Conservation (phyloP, 2,888 invertebrate genomes). For the Drosophila prostipennis region DNA sequence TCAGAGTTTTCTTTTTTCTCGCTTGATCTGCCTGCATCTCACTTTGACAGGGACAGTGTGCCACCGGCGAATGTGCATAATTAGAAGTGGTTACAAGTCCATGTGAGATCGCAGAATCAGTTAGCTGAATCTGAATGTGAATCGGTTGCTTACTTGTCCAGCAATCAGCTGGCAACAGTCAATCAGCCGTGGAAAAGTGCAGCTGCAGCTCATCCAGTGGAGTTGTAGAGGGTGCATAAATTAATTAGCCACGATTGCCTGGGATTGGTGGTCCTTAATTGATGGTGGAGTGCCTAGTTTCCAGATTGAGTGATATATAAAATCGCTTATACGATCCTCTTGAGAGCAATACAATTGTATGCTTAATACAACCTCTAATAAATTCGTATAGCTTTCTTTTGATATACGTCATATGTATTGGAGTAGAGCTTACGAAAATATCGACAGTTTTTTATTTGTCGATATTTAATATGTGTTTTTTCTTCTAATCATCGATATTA, state of each 20-base stretch:
- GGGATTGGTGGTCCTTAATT: constrained; percentile 4
- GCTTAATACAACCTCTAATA: not conserved
- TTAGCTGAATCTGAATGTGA: not conserved
- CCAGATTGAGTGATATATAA: not conserved
- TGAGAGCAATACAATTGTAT: not conserved
- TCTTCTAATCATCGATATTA: too few relatives aligned
- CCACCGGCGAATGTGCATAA: constrained; percentile 66
- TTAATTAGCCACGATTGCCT: constrained; percentile 15
- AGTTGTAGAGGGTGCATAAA: constrained; percentile 42
- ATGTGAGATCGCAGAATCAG: constrained; percentile 38
- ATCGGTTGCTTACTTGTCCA: constrained; percentile 2
- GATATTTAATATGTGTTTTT: too few relatives aligned
- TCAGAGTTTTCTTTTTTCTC: not conserved
- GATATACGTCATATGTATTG: too few relatives aligned
- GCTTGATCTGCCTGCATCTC: constrained; percentile 4
- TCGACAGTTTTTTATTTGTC: too few relatives aligned
- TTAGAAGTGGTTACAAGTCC: constrained; percentile 59
- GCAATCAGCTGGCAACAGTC: constrained; percentile 30
- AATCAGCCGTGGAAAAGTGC: constrained; percentile 21
- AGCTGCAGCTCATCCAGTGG: not conserved
- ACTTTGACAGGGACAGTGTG: constrained; percentile 59
- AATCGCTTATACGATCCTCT: not conserved
- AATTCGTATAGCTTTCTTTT: not conserved
- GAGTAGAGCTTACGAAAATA: too few relatives aligned
- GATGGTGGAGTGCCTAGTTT: not conserved